Conservation (phyloP, 1,140 invertebrate species). For the Drosophila sechellia region DNA sequence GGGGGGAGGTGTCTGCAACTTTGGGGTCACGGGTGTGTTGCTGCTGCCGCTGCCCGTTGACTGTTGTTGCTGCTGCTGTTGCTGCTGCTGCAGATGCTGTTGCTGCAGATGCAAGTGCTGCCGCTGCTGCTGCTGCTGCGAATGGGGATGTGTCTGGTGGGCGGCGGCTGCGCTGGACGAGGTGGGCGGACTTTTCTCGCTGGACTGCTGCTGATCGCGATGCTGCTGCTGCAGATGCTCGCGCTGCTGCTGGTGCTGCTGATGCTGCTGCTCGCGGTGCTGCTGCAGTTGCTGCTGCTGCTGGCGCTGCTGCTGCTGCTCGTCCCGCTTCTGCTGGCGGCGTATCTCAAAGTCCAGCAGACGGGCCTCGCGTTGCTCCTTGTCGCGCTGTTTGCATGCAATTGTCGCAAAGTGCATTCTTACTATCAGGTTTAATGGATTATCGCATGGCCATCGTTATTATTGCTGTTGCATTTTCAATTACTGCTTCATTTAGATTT, state of each 20-base stretch:
- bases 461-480: constrained; percentile 29
- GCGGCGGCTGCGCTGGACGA: constrained; percentile 47
- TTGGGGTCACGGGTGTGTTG: constrained; percentile 72
- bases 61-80: constrained; percentile 56
- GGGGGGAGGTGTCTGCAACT: constrained; percentile 71
- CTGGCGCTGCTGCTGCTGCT: constrained; percentile 81
- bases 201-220: constrained; percentile 44
- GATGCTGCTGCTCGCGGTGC: constrained; percentile 67
- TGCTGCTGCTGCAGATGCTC: constrained; percentile 49
- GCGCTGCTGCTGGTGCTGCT: constrained; percentile 61
- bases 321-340: constrained; percentile 83
- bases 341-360: constrained; percentile 84
- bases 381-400: constrained; percentile 84
- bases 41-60: constrained; percentile 52
- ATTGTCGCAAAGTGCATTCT: constrained; percentile 83
- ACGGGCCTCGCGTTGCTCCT: constrained; percentile 83
- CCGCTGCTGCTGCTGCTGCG: constrained; percentile 51
- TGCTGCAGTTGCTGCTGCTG: constrained; percentile 78
- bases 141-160: constrained; percentile 46
- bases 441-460: constrained; percentile 43
- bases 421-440: constrained; percentile 61
- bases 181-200: constrained; percentile 61
- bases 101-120: constrained; percentile 47
- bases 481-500: constrained; percentile 20
- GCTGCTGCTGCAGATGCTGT: constrained; percentile 40